phyloP scores from a whole-genome alignment of 2,888 invertebrate species.

The Druceiella hillmani region DNA sequence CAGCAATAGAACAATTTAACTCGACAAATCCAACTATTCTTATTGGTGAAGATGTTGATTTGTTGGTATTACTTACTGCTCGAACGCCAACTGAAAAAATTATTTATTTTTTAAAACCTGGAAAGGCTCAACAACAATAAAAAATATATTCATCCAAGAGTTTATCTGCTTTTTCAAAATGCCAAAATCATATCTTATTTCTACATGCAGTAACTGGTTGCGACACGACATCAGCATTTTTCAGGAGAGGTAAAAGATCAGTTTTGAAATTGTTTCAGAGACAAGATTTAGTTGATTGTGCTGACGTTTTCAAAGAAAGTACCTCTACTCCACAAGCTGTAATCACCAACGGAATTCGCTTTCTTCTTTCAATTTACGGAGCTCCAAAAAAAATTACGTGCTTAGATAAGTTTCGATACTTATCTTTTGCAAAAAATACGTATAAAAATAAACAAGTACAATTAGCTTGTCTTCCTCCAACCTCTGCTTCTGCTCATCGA shows the following conservation, averaged over 20 bases:
- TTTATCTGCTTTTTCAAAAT: constrained; percentile 22
- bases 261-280: constrained; percentile 25
- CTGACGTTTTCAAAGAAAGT: constrained; percentile 18
- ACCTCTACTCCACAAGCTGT: constrained; percentile 14
- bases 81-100: constrained; percentile 22
- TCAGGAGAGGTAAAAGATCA: constrained; percentile 22
- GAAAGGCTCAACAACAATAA: constrained; percentile 21
- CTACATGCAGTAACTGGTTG: constrained; percentile 22
- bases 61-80: constrained; percentile 22
- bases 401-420: no score
- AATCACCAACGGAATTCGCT: no score
- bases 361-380: no score
- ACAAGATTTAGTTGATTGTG: constrained; percentile 21
- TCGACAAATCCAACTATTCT: no score
- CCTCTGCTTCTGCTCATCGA: no score
- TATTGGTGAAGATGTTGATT: constrained; percentile 5
- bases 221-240: constrained; percentile 23
- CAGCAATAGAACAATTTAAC: constrained; percentile 22
- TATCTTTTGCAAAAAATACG: no score
- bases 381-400: no score
- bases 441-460: no score
- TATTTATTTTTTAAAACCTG: constrained; percentile 24
- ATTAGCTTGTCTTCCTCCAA: no score
- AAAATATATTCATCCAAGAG: constrained; percentile 24
- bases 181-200: constrained; percentile 22